These are phyloP conservation scores for Amaurobius ferox DNA, from an alignment of 2,888 invertebrate species.

Conservation along the genomic window DNA sequence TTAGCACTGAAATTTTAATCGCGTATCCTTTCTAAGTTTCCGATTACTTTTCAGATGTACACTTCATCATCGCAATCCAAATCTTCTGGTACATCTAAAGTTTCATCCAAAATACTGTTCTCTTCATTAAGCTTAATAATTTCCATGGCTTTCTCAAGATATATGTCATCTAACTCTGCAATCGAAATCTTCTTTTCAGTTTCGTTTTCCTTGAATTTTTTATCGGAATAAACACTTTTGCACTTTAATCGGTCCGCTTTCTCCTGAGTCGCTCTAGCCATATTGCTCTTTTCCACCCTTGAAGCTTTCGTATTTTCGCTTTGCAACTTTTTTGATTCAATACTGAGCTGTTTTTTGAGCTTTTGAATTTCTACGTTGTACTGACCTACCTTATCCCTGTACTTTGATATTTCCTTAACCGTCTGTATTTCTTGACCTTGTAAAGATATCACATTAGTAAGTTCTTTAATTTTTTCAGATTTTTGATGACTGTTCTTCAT, in stretches of 20 bases:
- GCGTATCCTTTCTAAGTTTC: no score
- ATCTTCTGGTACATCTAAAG: neutral
- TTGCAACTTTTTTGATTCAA: neutral
- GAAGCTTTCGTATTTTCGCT: neutral
- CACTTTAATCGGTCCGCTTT: no score
- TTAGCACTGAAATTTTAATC: no score
- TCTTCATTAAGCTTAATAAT: neutral
- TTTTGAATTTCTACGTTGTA: constrained; percentile 47
- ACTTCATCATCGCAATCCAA: neutral
- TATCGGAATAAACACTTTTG: no score
- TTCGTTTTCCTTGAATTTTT: neutral
- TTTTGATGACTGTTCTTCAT: neutral
- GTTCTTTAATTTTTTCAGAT: neutral
- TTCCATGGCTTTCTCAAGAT: neutral
- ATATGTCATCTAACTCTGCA: neutral
- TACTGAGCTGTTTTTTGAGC: constrained; percentile 17
- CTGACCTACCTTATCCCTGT: constrained; percentile 18
- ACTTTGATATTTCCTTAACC: neutral
- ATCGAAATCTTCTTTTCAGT: neutral
- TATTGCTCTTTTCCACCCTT: neutral
- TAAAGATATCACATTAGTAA: neutral
- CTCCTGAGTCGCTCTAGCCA: neutral
- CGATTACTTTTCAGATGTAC: no score
- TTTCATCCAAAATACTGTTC: neutral
- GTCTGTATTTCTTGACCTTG: neutral